Percentiles rank a stretch among this genome's conserved stretches.
Evolutionary conservation across 2,113 vertebrate genomes (phyloP).

Genomic region (Xenopus laevis): DNA sequence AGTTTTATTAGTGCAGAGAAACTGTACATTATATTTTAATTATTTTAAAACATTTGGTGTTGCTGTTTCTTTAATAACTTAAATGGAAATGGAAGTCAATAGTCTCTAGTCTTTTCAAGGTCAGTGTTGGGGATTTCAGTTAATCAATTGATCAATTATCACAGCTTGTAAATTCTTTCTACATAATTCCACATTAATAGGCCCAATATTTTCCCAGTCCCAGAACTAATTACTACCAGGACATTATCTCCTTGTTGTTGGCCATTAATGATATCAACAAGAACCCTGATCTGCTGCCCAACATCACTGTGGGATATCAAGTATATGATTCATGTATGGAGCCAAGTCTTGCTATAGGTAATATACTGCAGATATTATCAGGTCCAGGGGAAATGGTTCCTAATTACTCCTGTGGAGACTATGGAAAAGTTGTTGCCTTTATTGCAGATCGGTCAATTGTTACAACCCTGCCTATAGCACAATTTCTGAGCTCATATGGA

Average conservation of each 20-base stretch:
- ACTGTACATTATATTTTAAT: too few species aligned
- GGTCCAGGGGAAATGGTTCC: neutral
- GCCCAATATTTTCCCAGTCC: too few species aligned
- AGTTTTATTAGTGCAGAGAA: too few species aligned
- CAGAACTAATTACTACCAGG: too few species aligned
- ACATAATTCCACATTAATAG: too few species aligned
- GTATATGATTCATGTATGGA: slow-evolving; percentile 1
- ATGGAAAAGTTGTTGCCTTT: neutral
- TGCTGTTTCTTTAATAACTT: too few species aligned
- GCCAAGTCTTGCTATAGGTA: neutral
- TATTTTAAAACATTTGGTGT: too few species aligned
- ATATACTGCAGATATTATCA: slow-evolving; percentile 11
- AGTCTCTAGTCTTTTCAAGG: too few species aligned
- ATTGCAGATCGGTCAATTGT: slow-evolving; percentile 4
- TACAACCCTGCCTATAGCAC: neutral
- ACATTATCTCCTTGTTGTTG: neutral
- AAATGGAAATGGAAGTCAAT: too few species aligned
- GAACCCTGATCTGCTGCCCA: slow-evolving; percentile 6
- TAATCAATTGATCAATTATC: too few species aligned
- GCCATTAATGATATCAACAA: slow-evolving; percentile 14
- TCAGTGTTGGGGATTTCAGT: too few species aligned
- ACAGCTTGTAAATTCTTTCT: too few species aligned
- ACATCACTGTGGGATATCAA: slow-evolving; percentile 11
- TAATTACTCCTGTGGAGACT: neutral
- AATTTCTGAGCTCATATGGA: neutral